Evolutionary conservation across 2,888 invertebrate genomes (phyloP), one percentile per base, ranked within the genome.

Genomic region (Drosophila anomalata): DNA sequence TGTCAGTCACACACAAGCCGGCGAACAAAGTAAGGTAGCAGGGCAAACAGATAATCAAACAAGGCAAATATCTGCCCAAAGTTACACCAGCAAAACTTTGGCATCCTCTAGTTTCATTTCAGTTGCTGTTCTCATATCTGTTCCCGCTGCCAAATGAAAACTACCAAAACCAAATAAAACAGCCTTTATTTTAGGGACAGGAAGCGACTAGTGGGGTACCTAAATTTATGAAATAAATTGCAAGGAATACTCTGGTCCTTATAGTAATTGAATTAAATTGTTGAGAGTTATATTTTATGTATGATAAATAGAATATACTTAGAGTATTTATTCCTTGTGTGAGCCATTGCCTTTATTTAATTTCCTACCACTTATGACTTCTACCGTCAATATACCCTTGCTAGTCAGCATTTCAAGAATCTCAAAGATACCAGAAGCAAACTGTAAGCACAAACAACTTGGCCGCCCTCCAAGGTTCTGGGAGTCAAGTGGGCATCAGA

Each of bases 41-140:
- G 72, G 71, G 39, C 78, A 79, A 78, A 82, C 66, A 83, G 70
- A 76, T 82, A 78, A 82, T 82, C 76, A 79, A 86, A 85, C 78
- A 69, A 56, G 68, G 56, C 71, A 82, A 79, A 82, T 83, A 82
- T 75, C 70, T 71, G 53, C 50, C 65, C 31, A 68, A 83, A 76
- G 66, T 68, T 74, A 61, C 65, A 59, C 26, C 66, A 66, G 58
- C 59, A 48, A 59, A 73, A 85, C 71, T 85, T 85, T 84, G 62
- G 73, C 65, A 76, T 71, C 71, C 73, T 67, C 70, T 47, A 24
- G 46, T 60, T 59, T 20, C 52, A 41, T 60, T 54, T 41, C 39
- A 54, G 53, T 47, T 63, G 39, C 31, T 39, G n/a, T 47, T 63
- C 65, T 20, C 46, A 36, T 61, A 54, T 54, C 29, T 29, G 29